Conservation (phyloP, 2,888 invertebrate genomes). For the Dasypolia templi region DNA sequence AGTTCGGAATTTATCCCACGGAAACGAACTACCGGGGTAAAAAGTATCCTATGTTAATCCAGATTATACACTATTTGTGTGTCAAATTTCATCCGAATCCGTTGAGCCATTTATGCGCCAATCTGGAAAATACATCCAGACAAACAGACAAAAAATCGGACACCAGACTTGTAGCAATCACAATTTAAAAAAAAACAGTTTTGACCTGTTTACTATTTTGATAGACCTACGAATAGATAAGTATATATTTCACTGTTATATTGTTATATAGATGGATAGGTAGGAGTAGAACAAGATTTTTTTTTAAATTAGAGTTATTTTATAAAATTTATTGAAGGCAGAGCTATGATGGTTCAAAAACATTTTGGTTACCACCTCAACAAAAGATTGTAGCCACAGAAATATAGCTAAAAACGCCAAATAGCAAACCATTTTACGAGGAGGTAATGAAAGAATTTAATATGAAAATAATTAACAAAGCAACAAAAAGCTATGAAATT, state of each 20-base stretch:
- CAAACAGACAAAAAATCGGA: too few species aligned
- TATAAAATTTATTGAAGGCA: not conserved
- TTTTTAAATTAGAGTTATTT: not conserved
- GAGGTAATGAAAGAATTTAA: constrained; percentile 55
- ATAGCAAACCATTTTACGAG: constrained; percentile 36
- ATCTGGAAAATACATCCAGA: too few species aligned
- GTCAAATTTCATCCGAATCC: not conserved
- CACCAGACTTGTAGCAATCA: too few species aligned
- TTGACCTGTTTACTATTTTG: too few species aligned
- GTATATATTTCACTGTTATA: not conserved
- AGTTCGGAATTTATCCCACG: not conserved
- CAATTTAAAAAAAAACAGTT: too few species aligned
- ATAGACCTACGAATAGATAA: too few species aligned
- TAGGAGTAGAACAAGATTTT: not conserved
- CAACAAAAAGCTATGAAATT: constrained; percentile 62
- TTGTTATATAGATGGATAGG: not conserved
- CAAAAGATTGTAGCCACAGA: constrained; percentile 36
- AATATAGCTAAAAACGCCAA: constrained; percentile 21
- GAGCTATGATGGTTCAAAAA: constrained; percentile 21
- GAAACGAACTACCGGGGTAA: not conserved
- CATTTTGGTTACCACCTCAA: constrained; percentile 16
- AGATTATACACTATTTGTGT: not conserved
- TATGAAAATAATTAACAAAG: constrained; percentile 59
- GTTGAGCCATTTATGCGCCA: too few species aligned
- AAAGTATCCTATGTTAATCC: not conserved